Evolutionary conservation across 1,140 invertebrate genomes (phyloP).

Genomic region (Telenomus remus): DNA sequence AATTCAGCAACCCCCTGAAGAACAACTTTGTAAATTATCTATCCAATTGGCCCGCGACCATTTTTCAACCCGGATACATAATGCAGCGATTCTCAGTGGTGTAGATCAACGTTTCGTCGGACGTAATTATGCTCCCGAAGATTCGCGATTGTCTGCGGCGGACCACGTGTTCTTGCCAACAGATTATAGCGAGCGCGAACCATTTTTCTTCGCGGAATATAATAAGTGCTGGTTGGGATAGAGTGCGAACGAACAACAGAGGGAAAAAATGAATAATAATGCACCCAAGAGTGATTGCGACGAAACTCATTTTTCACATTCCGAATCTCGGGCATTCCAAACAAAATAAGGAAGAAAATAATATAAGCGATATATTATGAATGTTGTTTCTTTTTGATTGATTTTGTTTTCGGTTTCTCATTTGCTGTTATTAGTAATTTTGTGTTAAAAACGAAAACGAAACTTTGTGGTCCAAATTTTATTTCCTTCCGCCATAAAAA

Average conservation of each 20-base stretch:
- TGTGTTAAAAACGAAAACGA: too few relatives aligned
- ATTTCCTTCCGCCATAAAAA: too few relatives aligned
- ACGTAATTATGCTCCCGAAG: conserved; percentile 21
- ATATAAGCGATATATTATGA: too few relatives aligned
- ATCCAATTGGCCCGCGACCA: conserved; percentile 5
- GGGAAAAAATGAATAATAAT: conserved; percentile 44
- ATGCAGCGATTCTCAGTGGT: conserved; percentile 31
- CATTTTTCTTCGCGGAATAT: conserved; percentile 34
- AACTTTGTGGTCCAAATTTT: too few relatives aligned
- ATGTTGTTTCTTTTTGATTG: too few relatives aligned
- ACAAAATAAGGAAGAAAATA: not conserved
- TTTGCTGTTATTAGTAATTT: too few relatives aligned
- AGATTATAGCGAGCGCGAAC: conserved; percentile 15
- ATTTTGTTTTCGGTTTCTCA: too few relatives aligned
- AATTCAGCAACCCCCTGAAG: conserved; percentile 10
- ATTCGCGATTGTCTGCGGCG: conserved; percentile 1
- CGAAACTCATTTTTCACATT: conserved; percentile 24
- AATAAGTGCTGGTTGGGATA: conserved; percentile 16
- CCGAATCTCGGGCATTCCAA: not conserved
- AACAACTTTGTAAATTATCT: conserved; percentile 18
- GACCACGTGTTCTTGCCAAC: not conserved
- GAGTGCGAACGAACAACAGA: not conserved
- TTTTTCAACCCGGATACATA: conserved; percentile 29
- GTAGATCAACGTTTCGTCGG: conserved; percentile 30
- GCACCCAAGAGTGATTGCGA: conserved; percentile 20